phyloP scores from a whole-genome alignment of 2,797 vertebrate genomes.

The Stomatorhinus walkeri region DNA sequence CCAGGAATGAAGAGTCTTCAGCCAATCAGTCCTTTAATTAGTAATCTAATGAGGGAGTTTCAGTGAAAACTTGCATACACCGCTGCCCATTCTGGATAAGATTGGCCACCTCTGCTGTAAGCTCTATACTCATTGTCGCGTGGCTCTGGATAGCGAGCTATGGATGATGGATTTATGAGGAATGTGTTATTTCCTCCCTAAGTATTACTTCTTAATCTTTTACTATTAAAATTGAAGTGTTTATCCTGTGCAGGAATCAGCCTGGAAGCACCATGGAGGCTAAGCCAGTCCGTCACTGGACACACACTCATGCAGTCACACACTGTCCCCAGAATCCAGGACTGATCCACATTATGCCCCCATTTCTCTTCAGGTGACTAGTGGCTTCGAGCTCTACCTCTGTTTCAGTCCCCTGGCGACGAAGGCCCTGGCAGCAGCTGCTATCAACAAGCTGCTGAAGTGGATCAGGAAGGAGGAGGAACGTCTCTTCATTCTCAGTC shows the following conservation, averaged over 20 bases:
- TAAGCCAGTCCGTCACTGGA: background rate
- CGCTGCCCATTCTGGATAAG: background rate
- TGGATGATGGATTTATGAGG: background rate
- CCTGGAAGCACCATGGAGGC: background rate
- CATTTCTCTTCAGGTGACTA: constrained; percentile 71
- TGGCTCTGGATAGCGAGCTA: background rate
- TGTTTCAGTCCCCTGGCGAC: constrained; percentile 92
- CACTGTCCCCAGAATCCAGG: background rate
- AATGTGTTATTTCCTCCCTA: background rate
- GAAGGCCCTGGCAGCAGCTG: constrained; percentile 72
- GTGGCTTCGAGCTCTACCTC: constrained; percentile 91
- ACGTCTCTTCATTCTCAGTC: constrained; percentile 89
- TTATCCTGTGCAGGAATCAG: background rate
- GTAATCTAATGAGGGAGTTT: background rate
- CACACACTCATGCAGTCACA: background rate
- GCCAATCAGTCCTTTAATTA: background rate
- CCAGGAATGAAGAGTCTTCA: background rate
- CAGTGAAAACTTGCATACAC: background rate
- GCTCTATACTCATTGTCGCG: background rate
- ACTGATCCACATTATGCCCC: background rate
- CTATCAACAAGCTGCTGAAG: constrained; percentile 88
- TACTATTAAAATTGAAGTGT: background rate
- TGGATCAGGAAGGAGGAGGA: constrained; percentile 99
- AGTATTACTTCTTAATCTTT: background rate
- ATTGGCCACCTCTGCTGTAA: background rate